Evolutionary conservation across 2,113 vertebrate genomes (phyloP).

Genomic region (Pomatorhinus ruficollis): DNA sequence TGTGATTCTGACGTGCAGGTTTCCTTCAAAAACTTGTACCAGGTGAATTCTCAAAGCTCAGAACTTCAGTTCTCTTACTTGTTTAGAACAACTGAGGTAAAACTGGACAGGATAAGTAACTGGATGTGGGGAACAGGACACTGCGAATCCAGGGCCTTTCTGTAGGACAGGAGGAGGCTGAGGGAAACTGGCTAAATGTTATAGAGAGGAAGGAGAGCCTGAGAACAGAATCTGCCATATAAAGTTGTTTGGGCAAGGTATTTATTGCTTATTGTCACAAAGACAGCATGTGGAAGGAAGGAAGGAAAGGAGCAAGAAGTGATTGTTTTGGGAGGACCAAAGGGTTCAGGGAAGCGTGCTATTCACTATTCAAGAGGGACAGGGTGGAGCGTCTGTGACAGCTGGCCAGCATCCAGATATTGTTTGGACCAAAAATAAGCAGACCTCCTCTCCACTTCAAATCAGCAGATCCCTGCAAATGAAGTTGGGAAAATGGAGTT

Average conservation of each 20-base stretch:
- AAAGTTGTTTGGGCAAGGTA: neutral
- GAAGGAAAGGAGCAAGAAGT: neutral
- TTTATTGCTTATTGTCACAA: neutral
- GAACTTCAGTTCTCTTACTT: neutral
- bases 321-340: neutral
- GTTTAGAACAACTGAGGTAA: neutral
- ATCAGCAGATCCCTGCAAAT: neutral
- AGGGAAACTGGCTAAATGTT: neutral
- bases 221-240: neutral
- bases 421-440: neutral
- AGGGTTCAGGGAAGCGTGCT: neutral
- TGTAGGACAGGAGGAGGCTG: neutral
- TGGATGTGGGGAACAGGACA: neutral
- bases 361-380: neutral
- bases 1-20: neutral
- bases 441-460: neutral
- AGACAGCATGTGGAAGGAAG: neutral
- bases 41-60: neutral
- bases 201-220: neutral
- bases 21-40: neutral
- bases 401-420: neutral
- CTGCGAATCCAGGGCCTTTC: neutral
- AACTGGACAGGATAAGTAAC: neutral
- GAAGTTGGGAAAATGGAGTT: neutral
- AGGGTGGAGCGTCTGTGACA: fast-evolving